phyloP scores from a whole-genome alignment of 1,140 invertebrate species.

The Eueides isabella region DNA sequence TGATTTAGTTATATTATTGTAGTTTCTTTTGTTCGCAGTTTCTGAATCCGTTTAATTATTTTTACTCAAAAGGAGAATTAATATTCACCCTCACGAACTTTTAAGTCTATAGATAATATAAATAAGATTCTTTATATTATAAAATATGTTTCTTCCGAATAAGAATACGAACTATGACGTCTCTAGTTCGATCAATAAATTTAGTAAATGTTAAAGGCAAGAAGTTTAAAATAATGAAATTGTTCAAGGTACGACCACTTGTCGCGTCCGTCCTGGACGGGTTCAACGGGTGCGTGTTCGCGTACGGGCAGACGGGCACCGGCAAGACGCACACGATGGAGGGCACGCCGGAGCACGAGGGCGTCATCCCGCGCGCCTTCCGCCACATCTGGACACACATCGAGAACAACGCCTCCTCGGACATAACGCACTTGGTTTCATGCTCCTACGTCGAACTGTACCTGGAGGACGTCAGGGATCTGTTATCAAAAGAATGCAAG shows the following conservation, averaged over 20 bases:
- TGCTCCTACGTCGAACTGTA: conserved; percentile 98
- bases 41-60: too few species aligned
- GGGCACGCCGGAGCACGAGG: conserved; percentile 88
- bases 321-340: conserved; percentile 98
- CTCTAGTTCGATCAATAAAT: too few species aligned
- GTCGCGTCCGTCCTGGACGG: conserved; percentile 98
- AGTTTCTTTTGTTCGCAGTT: too few species aligned
- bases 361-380: conserved; percentile 97
- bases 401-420: conserved; percentile 87
- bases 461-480: conserved; percentile 95
- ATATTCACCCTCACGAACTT: too few species aligned
- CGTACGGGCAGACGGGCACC: conserved; percentile 97
- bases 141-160: too few species aligned
- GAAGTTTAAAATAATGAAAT: too few species aligned
- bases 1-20: too few species aligned
- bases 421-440: conserved; percentile 95
- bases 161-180: too few species aligned
- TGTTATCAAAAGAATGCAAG: conserved; percentile 91
- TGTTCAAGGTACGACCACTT: conserved; percentile 89
- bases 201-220: too few species aligned
- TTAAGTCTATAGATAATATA: too few species aligned
- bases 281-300: conserved; percentile 98
- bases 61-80: too few species aligned
- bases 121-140: too few species aligned
- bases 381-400: conserved; percentile 98